phyloP scores from a whole-genome alignment of 2,888 invertebrate genomes.

The Lutraria lutraria region DNA sequence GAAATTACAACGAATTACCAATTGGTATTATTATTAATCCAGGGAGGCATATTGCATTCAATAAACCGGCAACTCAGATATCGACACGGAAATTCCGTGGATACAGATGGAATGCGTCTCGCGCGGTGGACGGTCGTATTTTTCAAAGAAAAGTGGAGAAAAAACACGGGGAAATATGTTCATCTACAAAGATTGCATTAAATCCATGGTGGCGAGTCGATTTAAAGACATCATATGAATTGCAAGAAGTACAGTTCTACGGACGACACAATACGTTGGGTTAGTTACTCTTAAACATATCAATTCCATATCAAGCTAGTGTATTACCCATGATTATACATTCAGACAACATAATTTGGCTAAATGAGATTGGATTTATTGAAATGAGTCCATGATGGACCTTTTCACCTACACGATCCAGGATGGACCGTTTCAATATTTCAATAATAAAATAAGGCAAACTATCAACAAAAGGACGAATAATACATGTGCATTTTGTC shows the following conservation, averaged over 20 bases:
- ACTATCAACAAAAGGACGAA: too few species aligned
- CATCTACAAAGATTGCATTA: background rate
- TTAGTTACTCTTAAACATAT: too few species aligned
- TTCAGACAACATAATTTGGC: too few species aligned
- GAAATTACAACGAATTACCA: background rate
- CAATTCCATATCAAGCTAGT: background rate
- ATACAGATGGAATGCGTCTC: background rate
- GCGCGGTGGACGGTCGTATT: constrained; percentile 2
- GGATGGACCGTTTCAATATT: too few species aligned
- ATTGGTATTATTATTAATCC: too few species aligned
- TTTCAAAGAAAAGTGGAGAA: too few species aligned
- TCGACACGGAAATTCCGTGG: background rate
- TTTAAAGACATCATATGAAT: background rate
- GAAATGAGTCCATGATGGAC: too few species aligned
- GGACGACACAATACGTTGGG: background rate
- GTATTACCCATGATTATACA: too few species aligned
- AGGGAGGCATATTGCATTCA: constrained; percentile 29
- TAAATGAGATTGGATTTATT: too few species aligned
- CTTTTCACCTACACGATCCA: too few species aligned
- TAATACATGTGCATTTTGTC: too few species aligned
- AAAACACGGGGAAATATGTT: background rate
- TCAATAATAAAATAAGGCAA: too few species aligned
- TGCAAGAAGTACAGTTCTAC: constrained; percentile 6
- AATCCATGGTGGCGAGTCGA: constrained; percentile 12
- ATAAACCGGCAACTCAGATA: background rate